Percentiles rank a stretch among this genome's conserved stretches.
phyloP scores from a whole-genome alignment of 2,113 vertebrate genomes.

The Naja naja region DNA sequence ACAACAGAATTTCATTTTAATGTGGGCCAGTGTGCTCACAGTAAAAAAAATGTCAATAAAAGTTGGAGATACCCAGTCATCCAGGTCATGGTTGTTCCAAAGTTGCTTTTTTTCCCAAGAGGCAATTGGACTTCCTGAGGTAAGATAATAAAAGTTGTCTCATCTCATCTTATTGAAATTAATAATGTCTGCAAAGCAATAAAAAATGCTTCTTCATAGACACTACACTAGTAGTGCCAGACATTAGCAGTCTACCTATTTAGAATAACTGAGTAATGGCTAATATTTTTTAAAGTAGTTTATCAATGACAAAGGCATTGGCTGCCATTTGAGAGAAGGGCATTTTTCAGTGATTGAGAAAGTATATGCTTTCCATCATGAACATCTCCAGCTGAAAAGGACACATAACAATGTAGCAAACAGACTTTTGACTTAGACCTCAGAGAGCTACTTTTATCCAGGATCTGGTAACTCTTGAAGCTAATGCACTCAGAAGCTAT shows the following conservation, averaged over 20 bases:
- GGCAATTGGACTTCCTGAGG: no score
- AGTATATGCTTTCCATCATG: neutral
- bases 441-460: neutral
- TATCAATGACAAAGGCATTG: neutral
- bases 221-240: neutral
- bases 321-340: neutral
- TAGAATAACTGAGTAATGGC: neutral
- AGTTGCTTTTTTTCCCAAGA: no score
- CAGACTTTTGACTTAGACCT: neutral
- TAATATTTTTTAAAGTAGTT: neutral
- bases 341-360: neutral
- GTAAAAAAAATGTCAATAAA: no score
- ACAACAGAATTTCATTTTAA: no score
- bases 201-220: neutral
- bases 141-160: no score
- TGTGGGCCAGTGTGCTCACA: no score
- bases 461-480: neutral
- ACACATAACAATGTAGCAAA: neutral
- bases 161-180: no score
- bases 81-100: no score
- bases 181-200: neutral
- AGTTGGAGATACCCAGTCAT: no score
- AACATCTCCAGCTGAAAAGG: neutral
- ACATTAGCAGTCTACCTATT: neutral
- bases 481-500: neutral